Evolutionary conservation across 2,888 invertebrate genomes (phyloP).

Genomic region (Papilio elwesi): DNA sequence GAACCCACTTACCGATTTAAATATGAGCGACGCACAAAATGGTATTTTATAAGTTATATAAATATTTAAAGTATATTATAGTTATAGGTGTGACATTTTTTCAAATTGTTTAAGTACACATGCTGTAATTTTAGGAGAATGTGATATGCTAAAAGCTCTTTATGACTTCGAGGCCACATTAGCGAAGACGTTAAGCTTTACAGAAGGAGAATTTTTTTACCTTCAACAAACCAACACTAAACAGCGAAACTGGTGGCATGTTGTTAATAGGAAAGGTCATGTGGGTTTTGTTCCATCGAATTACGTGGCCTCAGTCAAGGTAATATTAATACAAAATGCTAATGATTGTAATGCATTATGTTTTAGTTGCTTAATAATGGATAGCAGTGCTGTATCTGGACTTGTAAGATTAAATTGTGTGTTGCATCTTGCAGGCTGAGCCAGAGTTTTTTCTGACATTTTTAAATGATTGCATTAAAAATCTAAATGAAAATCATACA

Average conservation of each 20-base stretch:
- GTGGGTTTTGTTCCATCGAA: constrained; percentile 94
- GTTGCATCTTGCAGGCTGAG: constrained; percentile 80
- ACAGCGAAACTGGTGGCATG: constrained; percentile 95
- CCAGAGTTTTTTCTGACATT: constrained; percentile 89
- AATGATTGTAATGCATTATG: constrained; percentile 14
- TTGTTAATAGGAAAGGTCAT: constrained; percentile 91
- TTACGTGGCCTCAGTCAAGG: constrained; percentile 92
- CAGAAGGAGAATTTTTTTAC: constrained; percentile 91
- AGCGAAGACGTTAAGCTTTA: constrained; percentile 92
- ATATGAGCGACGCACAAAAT: constrained; percentile 64
- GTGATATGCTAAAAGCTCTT: constrained; percentile 92
- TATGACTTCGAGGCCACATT: constrained; percentile 94
- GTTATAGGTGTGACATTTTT: not conserved
- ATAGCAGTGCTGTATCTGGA: constrained; percentile 6
- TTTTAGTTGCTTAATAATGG: constrained; percentile 9
- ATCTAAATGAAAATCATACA: constrained; percentile 72
- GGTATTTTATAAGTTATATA: constrained; percentile 48
- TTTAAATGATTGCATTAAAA: constrained; percentile 88
- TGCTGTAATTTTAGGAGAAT: constrained; percentile 83
- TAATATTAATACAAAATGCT: constrained; percentile 54
- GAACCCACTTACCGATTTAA: not conserved
- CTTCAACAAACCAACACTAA: constrained; percentile 91
- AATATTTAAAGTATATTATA: constrained; percentile 35
- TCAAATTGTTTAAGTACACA: not conserved
- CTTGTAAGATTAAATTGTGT: constrained; percentile 17